Evolutionary conservation across 1,140 invertebrate species (phyloP).

Genomic region (Trinorchestia longiramus): DNA sequence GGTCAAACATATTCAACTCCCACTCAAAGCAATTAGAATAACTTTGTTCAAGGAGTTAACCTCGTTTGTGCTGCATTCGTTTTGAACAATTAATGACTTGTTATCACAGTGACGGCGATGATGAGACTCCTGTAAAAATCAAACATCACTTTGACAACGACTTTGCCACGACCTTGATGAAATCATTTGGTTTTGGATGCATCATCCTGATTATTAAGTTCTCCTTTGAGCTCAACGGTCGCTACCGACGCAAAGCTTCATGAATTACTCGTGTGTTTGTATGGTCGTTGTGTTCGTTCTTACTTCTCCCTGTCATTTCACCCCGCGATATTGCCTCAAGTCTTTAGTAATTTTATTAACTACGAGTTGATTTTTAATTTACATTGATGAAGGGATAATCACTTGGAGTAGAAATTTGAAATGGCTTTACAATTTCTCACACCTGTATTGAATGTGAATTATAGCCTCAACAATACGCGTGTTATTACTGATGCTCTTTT

Average conservation of each 20-base stretch:
- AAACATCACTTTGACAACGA: not conserved
- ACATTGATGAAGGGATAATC: no score
- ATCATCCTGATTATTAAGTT: not conserved
- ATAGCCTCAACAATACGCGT: no score
- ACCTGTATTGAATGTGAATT: no score
- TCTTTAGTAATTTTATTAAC: not conserved
- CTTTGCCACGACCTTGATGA: not conserved
- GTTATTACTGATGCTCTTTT: no score
- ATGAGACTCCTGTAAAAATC: not conserved
- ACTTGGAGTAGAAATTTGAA: no score
- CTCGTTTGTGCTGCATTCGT: not conserved
- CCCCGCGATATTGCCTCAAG: not conserved
- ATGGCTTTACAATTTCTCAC: no score
- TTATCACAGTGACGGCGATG: not conserved
- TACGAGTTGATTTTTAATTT: no score
- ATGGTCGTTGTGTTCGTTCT: not conserved
- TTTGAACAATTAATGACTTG: not conserved
- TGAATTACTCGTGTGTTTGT: not conserved
- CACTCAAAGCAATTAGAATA: not conserved
- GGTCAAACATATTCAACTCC: not conserved
- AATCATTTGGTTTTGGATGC: not conserved
- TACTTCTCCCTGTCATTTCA: not conserved
- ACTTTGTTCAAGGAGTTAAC: not conserved
- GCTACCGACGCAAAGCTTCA: not conserved
- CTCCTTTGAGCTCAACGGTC: not conserved